Conservation (phyloP, 2,888 invertebrate species). For the Silvanus unidentatus region DNA sequence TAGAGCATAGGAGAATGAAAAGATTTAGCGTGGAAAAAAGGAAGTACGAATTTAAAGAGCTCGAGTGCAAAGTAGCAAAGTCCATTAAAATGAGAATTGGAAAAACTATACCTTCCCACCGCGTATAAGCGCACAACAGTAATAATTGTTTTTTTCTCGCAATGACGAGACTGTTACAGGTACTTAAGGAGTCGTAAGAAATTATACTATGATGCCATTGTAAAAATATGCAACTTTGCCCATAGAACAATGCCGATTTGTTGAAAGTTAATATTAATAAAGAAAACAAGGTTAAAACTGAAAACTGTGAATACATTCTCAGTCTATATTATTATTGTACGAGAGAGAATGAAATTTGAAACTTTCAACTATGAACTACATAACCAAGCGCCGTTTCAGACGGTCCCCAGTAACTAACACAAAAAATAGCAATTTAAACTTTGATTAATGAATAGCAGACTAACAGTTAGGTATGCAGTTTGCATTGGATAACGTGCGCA, state of each 20-base stretch:
- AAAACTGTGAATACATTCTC: conserved; percentile 15
- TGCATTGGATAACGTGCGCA: conserved; percentile 23
- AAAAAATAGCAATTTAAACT: conserved; percentile 35
- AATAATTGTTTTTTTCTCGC: too few relatives aligned
- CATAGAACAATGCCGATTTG: conserved; percentile 14
- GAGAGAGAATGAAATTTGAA: conserved; percentile 31
- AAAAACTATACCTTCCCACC: too few relatives aligned
- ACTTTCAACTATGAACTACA: conserved; percentile 22
- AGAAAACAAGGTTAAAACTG: conserved; percentile 22
- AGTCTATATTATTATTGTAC: conserved; percentile 6
- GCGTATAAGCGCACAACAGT: too few relatives aligned
- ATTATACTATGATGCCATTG: too few relatives aligned
- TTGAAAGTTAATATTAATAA: conserved; percentile 24
- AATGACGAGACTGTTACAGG: too few relatives aligned
- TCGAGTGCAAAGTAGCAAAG: too few relatives aligned
- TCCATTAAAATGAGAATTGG: too few relatives aligned
- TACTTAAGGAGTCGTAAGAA: too few relatives aligned
- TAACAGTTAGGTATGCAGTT: conserved; percentile 33
- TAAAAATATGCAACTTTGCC: too few relatives aligned
- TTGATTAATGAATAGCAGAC: conserved; percentile 37
- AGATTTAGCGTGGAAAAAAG: too few relatives aligned
- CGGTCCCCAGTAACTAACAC: conserved; percentile 10
- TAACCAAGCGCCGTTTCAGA: conserved; percentile 27
- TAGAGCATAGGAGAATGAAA: too few relatives aligned
- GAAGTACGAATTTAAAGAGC: too few relatives aligned